Conservation (phyloP, 1,140 invertebrate species). For the Anadara kagoshimensis region DNA sequence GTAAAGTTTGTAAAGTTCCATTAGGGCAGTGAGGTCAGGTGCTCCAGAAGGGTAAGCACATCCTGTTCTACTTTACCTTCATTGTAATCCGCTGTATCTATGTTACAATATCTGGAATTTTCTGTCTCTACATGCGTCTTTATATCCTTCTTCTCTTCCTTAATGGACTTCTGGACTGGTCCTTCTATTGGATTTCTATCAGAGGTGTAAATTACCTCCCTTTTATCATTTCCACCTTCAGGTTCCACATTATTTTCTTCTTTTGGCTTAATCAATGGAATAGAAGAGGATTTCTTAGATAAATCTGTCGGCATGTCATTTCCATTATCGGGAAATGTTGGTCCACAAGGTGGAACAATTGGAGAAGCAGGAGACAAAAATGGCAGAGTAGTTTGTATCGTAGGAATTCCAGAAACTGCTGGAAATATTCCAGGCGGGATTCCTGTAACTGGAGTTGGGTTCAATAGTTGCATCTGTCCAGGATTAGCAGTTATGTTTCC, state of each 20-base stretch:
- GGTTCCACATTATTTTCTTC: neutral
- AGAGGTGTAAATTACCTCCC: neutral
- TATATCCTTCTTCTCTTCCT: constrained; percentile 5
- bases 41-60: no score
- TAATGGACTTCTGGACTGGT: neutral
- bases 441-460: constrained; percentile 11
- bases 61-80: constrained; percentile 23
- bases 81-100: constrained; percentile 31
- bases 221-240: neutral
- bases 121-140: neutral
- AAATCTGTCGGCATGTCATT: neutral
- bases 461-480: constrained; percentile 16
- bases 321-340: constrained; percentile 5
- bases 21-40: no score
- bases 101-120: constrained; percentile 8
- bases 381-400: neutral
- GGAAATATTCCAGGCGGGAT: constrained; percentile 1
- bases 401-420: neutral
- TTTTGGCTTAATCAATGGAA: neutral
- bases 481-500: neutral
- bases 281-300: constrained; percentile 1
- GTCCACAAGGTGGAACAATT: constrained; percentile 1
- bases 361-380: neutral
- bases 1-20: no score
- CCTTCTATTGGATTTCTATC: constrained; percentile 1